Evolutionary conservation across 2,113 vertebrate genomes (phyloP).

Genomic region (Zootoca vivipara): DNA sequence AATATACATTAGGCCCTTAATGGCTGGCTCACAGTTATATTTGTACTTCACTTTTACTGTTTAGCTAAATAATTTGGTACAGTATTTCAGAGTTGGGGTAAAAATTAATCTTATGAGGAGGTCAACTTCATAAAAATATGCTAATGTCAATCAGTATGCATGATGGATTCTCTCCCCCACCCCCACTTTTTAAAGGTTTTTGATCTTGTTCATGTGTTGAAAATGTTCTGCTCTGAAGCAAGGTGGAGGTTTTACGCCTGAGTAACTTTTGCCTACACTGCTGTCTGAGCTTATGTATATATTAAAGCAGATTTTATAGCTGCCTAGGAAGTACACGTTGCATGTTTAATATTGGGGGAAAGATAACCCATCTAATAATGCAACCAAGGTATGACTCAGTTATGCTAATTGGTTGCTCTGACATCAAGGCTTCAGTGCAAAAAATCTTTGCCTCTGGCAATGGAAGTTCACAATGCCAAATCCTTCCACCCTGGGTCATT

Average conservation of each 20-base stretch:
- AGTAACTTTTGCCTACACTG: constrained; percentile 50
- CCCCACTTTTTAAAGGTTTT: constrained; percentile 45
- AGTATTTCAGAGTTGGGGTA: not conserved
- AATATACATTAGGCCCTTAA: not conserved
- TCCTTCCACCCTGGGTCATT: constrained; percentile 66
- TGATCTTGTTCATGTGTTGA: constrained; percentile 53
- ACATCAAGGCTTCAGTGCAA: constrained; percentile 70
- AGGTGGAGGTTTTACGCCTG: constrained; percentile 33
- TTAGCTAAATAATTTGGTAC: not conserved
- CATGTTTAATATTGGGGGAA: constrained; percentile 72
- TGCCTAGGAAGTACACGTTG: constrained; percentile 73
- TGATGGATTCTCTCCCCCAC: constrained; percentile 27
- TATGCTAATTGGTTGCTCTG: constrained; percentile 78
- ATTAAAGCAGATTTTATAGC: constrained; percentile 57
- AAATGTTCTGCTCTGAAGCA: constrained; percentile 45
- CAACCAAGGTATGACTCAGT: constrained; percentile 80
- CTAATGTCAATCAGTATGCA: constrained; percentile 33
- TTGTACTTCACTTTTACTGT: constrained; percentile 41
- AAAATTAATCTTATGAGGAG: not conserved
- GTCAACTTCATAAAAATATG: not conserved
- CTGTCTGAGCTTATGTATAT: constrained; percentile 49
- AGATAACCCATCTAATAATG: constrained; percentile 73
- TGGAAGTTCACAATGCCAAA: constrained; percentile 72
- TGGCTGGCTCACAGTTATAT: not conserved
- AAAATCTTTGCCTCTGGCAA: constrained; percentile 80